phyloP scores from a whole-genome alignment of 2,797 vertebrate genomes.

The Enteromius thamalakanensis region DNA sequence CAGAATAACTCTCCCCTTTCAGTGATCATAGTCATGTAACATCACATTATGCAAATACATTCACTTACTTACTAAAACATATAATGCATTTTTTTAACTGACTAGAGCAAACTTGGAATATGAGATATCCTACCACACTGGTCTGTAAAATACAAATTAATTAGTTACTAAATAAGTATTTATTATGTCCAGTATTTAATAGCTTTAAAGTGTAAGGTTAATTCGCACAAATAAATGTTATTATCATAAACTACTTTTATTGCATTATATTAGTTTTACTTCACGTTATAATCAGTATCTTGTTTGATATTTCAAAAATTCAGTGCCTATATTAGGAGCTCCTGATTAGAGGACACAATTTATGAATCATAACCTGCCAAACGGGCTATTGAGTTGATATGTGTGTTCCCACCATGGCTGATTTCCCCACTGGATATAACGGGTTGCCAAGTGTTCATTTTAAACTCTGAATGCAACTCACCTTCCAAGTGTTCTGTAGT shows the following conservation, averaged over 20 bases:
- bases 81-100: not conserved
- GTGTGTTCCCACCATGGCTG: not conserved
- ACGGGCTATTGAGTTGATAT: not conserved
- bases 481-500: slow-evolving; percentile 96
- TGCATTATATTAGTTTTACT: not conserved
- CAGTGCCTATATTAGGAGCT: not conserved
- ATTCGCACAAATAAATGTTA: not conserved
- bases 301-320: not conserved
- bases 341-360: not conserved
- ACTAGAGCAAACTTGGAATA: not conserved
- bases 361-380: not conserved
- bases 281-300: not conserved
- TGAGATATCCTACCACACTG: not conserved
- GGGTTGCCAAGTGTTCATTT: not conserved
- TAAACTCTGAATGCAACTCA: slow-evolving; percentile 68
- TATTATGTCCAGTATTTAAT: not conserved
- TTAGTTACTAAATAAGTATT: too few species aligned
- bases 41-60: not conserved
- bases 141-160: too few species aligned
- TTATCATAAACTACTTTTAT: not conserved
- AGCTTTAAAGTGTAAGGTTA: not conserved
- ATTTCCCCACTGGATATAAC: not conserved
- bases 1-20: not conserved
- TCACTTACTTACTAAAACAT: not conserved
- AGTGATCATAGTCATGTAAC: not conserved